Conservation (phyloP, 2,888 invertebrate species). For the Chironomus tentans region DNA sequence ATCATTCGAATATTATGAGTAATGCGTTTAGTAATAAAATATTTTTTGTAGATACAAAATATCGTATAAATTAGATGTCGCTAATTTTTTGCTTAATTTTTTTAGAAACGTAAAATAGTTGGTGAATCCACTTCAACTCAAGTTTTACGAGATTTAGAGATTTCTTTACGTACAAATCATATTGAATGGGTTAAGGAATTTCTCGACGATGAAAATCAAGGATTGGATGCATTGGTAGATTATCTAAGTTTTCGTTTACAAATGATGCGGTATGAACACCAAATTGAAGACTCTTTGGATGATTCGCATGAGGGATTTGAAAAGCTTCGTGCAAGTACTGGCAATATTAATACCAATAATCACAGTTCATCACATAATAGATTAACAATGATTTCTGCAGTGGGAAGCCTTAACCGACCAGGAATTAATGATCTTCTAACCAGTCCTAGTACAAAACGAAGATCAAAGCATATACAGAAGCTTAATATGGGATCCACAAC, state of each 20-base stretch:
- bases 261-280: constrained; percentile 88
- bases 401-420: constrained; percentile 38
- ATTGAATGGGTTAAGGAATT: constrained; percentile 99
- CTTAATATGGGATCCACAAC: constrained; percentile 92
- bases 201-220: constrained; percentile 90
- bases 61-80: constrained; percentile 10
- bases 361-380: constrained; percentile 24
- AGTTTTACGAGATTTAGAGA: constrained; percentile 95
- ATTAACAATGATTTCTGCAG: constrained; percentile 30
- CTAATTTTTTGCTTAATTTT: constrained; percentile 38
- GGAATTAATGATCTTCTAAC: constrained; percentile 53
- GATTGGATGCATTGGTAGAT: constrained; percentile 92
- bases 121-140: constrained; percentile 97
- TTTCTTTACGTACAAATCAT: constrained; percentile 95
- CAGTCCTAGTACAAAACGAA: constrained; percentile 60
- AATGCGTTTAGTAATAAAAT: no score
- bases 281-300: constrained; percentile 64
- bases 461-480: constrained; percentile 76
- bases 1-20: background rate
- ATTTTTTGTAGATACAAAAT: no score
- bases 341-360: constrained; percentile 16
- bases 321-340: background rate
- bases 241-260: constrained; percentile 90
- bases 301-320: constrained; percentile 65
- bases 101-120: constrained; percentile 90